A percentile compares a stretch with the other conserved stretches of the same genome.
These are phyloP conservation scores for Meloe dianella DNA, from an alignment of 2,888 invertebrate species.

Conservation along the genomic window DNA sequence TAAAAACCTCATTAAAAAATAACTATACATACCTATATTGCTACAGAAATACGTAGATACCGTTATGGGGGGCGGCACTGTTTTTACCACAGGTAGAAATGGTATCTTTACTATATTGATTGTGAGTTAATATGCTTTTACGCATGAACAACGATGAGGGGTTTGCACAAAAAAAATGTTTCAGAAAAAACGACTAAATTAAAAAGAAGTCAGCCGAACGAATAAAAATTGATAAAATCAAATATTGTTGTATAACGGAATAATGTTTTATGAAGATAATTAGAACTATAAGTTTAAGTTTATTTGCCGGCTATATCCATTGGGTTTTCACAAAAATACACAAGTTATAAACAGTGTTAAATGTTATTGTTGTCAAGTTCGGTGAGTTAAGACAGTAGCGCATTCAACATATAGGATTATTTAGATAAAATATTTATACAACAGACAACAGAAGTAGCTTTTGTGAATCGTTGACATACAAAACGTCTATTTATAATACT, in stretches of 20 bases:
- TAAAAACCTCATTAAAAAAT: slow-evolving; percentile 50
- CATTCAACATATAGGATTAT: slow-evolving; percentile 20
- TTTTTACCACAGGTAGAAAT: slow-evolving; percentile 6
- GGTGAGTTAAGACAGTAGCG: slow-evolving; percentile 36
- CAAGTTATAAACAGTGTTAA: slow-evolving; percentile 39
- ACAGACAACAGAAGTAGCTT: background rate
- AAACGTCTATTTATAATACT: background rate
- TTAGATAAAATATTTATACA: slow-evolving; percentile 14
- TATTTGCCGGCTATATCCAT: too few species aligned
- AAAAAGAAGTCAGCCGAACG: background rate
- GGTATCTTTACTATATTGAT: slow-evolving; percentile 16
- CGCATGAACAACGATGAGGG: slow-evolving; percentile 33
- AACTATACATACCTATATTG: slow-evolving; percentile 36
- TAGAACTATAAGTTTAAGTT: slow-evolving; percentile 24
- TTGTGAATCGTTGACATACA: background rate
- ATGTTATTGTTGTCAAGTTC: slow-evolving; percentile 42
- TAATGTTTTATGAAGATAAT: background rate
- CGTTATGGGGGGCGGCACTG: slow-evolving; percentile 20
- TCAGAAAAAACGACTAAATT: background rate
- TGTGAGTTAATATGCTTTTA: slow-evolving; percentile 28
- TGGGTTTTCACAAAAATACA: slow-evolving; percentile 34
- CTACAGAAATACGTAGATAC: slow-evolving; percentile 22
- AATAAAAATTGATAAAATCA: background rate
- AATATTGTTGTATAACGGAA: background rate
- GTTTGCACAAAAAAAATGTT: slow-evolving; percentile 29